Evolutionary conservation across 2,888 invertebrate species (phyloP).

Genomic region (Tachystola acroxantha): DNA sequence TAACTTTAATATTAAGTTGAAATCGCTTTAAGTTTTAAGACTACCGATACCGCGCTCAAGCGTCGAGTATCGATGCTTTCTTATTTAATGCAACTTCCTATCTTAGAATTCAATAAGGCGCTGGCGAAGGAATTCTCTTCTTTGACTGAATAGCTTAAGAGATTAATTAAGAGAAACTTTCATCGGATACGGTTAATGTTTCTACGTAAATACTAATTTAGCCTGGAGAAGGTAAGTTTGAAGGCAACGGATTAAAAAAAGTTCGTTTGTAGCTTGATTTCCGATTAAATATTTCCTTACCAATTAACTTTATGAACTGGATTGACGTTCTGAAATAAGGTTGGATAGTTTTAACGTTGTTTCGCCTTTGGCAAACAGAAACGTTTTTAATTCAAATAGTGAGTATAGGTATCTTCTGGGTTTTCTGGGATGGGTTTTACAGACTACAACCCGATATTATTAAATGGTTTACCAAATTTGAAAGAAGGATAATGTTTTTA

Average conservation of each 20-base stretch:
- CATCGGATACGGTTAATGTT: conserved; percentile 45
- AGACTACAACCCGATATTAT: too few relatives aligned
- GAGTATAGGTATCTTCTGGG: too few relatives aligned
- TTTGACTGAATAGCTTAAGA: conserved; percentile 70
- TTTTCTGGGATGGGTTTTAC: too few relatives aligned
- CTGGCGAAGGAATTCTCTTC: conserved; percentile 61
- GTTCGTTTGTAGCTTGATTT: conserved; percentile 4
- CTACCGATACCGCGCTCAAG: conserved; percentile 51
- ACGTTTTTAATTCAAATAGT: too few relatives aligned
- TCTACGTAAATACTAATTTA: conserved; percentile 46
- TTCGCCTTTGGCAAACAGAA: background rate
- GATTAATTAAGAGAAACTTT: conserved; percentile 70
- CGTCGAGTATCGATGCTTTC: conserved; percentile 65
- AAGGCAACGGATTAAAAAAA: conserved; percentile 18
- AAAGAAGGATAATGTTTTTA: too few relatives aligned
- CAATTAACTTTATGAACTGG: background rate
- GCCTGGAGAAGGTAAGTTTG: conserved; percentile 33
- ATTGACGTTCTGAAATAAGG: background rate
- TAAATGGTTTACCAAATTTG: too few relatives aligned
- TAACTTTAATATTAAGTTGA: conserved; percentile 62
- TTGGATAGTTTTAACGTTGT: background rate
- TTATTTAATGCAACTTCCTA: conserved; percentile 65
- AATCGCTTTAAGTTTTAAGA: conserved; percentile 60
- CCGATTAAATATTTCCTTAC: background rate
- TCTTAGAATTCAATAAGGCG: conserved; percentile 70